Evolutionary conservation across 2,113 vertebrate genomes (phyloP).

Genomic region (Psammodynastes pulverulentus): DNA sequence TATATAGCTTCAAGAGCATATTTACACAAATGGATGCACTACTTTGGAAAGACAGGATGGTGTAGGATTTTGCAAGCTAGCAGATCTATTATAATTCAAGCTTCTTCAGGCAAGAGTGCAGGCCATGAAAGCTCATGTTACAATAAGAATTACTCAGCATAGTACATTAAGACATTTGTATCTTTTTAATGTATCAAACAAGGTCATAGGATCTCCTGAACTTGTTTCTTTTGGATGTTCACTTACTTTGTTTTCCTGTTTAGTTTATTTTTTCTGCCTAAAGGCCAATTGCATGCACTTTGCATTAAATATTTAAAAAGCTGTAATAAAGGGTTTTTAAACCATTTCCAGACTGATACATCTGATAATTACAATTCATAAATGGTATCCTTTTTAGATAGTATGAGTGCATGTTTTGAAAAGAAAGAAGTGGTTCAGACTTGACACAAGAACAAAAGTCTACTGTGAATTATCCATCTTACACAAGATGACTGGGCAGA

Average conservation of each 20-base stretch:
- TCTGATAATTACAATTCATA: not conserved
- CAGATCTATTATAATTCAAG: not conserved
- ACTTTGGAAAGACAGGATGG: not conserved
- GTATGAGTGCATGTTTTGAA: not conserved
- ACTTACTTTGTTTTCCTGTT: not conserved
- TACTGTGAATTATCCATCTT: not conserved
- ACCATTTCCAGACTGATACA: not conserved
- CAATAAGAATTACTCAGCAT: not conserved
- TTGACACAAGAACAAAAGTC: not conserved
- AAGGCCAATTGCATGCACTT: not conserved
- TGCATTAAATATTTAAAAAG: not conserved
- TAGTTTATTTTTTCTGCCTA: not conserved
- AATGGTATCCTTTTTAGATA: not conserved
- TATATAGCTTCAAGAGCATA: not conserved
- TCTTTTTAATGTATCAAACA: not conserved
- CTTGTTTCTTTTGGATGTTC: not conserved
- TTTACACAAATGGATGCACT: not conserved
- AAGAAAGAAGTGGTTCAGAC: not conserved
- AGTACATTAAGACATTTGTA: not conserved
- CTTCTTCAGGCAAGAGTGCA: not conserved
- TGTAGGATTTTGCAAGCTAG: not conserved
- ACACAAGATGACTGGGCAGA: not conserved
- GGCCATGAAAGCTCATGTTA: not conserved
- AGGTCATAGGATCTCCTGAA: not conserved
- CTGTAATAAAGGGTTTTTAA: not conserved